Conservation (phyloP, 2,113 vertebrate species). For the Prinia subflava region DNA sequence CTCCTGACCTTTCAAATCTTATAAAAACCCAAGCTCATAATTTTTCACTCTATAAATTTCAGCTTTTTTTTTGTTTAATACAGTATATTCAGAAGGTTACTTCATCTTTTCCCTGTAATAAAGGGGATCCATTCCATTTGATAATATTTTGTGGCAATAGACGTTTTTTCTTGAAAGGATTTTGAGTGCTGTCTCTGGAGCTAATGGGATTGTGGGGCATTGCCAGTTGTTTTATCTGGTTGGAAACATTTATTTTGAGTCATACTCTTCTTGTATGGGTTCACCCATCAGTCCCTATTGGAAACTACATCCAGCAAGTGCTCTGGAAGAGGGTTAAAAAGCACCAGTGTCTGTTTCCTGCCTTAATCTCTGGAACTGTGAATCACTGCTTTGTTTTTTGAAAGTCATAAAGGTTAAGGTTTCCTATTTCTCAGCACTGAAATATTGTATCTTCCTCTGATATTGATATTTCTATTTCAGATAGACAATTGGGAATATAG, state of each 20-base stretch:
- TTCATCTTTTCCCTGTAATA: slow-evolving; percentile 42
- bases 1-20: slow-evolving; percentile 74
- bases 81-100: slow-evolving; percentile 24
- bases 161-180: background rate
- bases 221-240: background rate
- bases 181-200: background rate
- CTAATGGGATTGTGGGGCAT: slow-evolving; percentile 38
- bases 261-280: background rate
- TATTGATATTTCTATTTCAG: background rate
- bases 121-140: slow-evolving; percentile 15
- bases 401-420: background rate
- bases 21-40: slow-evolving; percentile 58
- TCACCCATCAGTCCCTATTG: background rate
- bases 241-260: slow-evolving; percentile 21
- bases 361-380: background rate
- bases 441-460: background rate
- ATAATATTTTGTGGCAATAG: slow-evolving; percentile 32
- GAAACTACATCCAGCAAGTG: background rate
- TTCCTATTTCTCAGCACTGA: background rate
- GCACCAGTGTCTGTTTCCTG: background rate
- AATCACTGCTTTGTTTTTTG: background rate
- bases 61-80: background rate
- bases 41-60: slow-evolving; percentile 60
- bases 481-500: background rate
- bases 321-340: slow-evolving; percentile 2